Evolutionary conservation across 1,140 invertebrate genomes (phyloP).

Genomic region (Musca vetustissima): DNA sequence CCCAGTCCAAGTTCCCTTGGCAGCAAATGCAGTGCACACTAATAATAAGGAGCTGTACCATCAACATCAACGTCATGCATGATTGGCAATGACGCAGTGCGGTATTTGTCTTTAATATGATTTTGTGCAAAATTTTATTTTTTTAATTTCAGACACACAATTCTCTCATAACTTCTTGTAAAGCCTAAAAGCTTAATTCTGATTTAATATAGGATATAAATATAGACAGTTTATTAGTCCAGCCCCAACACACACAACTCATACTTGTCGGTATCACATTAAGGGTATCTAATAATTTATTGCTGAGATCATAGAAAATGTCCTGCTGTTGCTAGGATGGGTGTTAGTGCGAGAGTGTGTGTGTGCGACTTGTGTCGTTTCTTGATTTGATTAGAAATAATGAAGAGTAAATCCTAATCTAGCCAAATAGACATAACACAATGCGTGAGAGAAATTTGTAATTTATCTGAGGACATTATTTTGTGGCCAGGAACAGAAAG

Average conservation of each 20-base stretch:
- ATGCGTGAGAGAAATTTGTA: no score
- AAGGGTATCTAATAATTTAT: background rate
- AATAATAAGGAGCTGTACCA: background rate
- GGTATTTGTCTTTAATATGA: constrained; percentile 5
- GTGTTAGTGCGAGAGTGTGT: background rate
- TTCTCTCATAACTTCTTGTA: no score
- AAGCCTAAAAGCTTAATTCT: background rate
- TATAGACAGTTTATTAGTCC: background rate
- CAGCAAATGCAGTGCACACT: no score
- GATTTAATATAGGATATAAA: constrained; percentile 9
- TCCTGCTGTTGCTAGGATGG: background rate
- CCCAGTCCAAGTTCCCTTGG: background rate
- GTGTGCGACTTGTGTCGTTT: background rate
- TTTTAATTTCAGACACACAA: no score
- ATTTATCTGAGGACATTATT: no score
- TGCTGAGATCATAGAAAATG: constrained; percentile 3
- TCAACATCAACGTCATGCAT: background rate
- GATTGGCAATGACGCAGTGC: constrained; percentile 13
- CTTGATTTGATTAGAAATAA: no score
- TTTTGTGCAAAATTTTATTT: no score
- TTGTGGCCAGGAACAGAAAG: no score
- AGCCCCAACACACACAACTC: background rate
- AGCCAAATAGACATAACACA: no score
- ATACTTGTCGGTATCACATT: background rate
- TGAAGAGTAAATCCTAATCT: no score